A percentile compares a stretch with the other conserved stretches of the same genome.
Evolutionary conservation across 2,113 vertebrate species (phyloP).

Genomic region (Taxidea taxus): DNA sequence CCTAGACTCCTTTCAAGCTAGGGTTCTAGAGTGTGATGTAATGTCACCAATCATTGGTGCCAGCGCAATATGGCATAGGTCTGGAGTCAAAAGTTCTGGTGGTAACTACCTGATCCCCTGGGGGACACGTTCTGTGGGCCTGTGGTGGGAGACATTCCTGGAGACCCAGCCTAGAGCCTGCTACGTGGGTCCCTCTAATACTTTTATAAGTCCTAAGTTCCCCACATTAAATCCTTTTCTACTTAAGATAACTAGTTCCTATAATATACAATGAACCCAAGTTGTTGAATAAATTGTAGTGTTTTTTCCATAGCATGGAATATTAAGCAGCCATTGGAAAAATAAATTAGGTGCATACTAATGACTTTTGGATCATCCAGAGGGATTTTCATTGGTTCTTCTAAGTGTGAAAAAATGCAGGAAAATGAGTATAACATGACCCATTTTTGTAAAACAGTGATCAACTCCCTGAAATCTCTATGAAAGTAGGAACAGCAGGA

Average conservation of each 20-base stretch:
- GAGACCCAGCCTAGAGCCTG: not conserved
- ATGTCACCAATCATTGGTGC: not conserved
- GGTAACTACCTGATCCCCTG: not conserved
- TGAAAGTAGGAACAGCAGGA: not conserved
- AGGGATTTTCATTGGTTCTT: not conserved
- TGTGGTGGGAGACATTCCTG: not conserved
- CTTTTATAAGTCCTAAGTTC: not conserved
- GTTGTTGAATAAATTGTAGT: not conserved
- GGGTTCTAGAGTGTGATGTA: not conserved
- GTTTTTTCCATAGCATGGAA: not conserved
- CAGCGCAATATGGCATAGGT: not conserved
- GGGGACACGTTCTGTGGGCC: not conserved
- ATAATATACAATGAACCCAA: not conserved
- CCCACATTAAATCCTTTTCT: not conserved
- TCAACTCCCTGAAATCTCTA: not conserved
- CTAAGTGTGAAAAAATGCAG: slow-evolving; percentile 28
- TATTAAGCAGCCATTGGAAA: not conserved
- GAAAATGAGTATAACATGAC: not conserved
- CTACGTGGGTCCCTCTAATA: not conserved
- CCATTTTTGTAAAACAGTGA: slow-evolving; percentile 14
- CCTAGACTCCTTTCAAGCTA: not conserved
- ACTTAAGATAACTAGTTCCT: slow-evolving; percentile 3
- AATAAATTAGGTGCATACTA: not conserved
- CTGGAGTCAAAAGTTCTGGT: not conserved
- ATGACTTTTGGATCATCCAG: not conserved